Evolutionary conservation across 2,797 vertebrate genomes (phyloP).

Genomic region (Acanthopagrus latus): DNA sequence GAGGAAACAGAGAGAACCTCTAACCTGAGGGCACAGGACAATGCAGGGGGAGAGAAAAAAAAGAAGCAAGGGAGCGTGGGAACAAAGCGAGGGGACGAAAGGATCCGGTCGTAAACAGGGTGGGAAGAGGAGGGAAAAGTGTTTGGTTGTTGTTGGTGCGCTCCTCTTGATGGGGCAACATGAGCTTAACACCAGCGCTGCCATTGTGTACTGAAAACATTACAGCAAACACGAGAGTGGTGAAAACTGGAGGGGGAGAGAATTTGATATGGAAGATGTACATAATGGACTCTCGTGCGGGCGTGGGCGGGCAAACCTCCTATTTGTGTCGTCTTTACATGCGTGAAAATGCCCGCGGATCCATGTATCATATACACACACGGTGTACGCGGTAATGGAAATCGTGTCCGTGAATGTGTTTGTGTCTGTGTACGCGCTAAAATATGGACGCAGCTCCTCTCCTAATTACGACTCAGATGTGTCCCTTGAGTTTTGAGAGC

Average conservation of each 20-base stretch:
- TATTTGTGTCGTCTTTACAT: constrained; percentile 41
- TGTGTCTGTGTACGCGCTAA: constrained; percentile 38
- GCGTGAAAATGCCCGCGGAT: background rate
- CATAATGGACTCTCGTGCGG: constrained; percentile 64
- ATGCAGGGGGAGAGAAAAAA: constrained; percentile 69
- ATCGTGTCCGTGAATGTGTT: constrained; percentile 35
- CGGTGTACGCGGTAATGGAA: constrained; percentile 45
- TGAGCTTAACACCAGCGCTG: constrained; percentile 69
- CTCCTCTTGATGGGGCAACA: constrained; percentile 80
- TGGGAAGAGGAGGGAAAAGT: constrained; percentile 71
- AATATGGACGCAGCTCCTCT: constrained; percentile 56
- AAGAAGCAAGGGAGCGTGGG: constrained; percentile 77
- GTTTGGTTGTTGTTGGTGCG: constrained; percentile 76
- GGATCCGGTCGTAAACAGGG: constrained; percentile 70
- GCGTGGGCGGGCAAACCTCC: constrained; percentile 40
- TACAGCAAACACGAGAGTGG: constrained; percentile 70
- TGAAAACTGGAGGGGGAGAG: constrained; percentile 57
- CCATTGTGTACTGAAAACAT: constrained; percentile 81
- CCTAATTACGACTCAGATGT: constrained; percentile 62
- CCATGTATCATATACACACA: constrained; percentile 21
- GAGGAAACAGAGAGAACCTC: constrained; percentile 85
- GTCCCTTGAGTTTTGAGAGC: constrained; percentile 65
- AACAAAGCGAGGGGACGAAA: constrained; percentile 72
- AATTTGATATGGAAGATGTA: constrained; percentile 73
- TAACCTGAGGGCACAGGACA: constrained; percentile 87